Evolutionary conservation across 2,797 vertebrate species (phyloP).

Genomic region (Cirrhinus mrigala): DNA sequence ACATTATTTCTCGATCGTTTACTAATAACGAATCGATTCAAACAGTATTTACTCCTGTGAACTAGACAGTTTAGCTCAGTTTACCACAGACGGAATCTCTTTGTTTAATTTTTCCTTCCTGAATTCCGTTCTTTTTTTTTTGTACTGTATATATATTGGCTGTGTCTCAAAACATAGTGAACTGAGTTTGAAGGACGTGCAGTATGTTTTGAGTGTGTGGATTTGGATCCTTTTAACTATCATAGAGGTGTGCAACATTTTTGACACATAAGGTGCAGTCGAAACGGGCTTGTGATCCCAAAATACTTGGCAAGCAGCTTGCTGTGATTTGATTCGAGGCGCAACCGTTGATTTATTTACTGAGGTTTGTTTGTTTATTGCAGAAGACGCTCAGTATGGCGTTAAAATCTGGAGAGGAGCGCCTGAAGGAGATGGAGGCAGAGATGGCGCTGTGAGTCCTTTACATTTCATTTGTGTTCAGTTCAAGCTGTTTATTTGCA

Average conservation of each 20-base stretch:
- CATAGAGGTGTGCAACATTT: background rate
- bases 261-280: background rate
- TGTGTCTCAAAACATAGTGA: background rate
- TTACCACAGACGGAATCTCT: background rate
- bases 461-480: background rate
- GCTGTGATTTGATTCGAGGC: background rate
- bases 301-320: background rate
- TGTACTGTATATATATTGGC: background rate
- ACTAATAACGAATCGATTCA: background rate
- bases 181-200: background rate
- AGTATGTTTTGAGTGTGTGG: background rate
- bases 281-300: background rate
- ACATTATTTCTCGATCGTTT: background rate
- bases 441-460: constrained; percentile 93
- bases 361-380: background rate
- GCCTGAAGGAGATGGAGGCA: constrained; percentile 93
- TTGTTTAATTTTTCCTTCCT: background rate
- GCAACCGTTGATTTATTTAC: background rate
- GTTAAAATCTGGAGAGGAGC: constrained; percentile 88
- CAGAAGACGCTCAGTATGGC: constrained; percentile 71
- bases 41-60: too few relatives aligned
- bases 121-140: background rate
- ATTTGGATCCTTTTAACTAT: background rate
- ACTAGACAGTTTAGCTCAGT: background rate
- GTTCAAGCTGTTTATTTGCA: background rate